A percentile compares a stretch with the other conserved stretches of the same genome.
These are phyloP conservation scores for Drosophila malerkotliana DNA, from an alignment of 1,140 invertebrate species.

Conservation along the genomic window DNA sequence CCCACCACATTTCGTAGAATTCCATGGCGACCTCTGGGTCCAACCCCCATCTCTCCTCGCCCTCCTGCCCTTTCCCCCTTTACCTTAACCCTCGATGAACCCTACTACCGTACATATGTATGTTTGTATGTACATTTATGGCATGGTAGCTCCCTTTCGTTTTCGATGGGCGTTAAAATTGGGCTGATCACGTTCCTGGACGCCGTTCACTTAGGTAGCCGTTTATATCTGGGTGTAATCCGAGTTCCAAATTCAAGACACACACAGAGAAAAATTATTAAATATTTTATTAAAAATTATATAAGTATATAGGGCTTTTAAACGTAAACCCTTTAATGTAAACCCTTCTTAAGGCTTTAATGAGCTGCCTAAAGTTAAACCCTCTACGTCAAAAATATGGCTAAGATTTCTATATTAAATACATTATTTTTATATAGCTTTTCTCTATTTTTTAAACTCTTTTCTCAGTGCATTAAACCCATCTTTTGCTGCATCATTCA, in stretches of 20 bases:
- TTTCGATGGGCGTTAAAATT: constrained; percentile 83
- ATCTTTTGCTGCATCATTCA: constrained; percentile 62
- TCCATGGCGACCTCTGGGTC: constrained; percentile 37
- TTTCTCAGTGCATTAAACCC: constrained; percentile 10
- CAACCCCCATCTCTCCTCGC: neutral
- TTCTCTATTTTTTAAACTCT: neutral
- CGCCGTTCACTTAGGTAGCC: constrained; percentile 80
- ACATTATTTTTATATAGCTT: neutral
- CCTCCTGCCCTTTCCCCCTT: neutral
- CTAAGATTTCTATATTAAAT: neutral
- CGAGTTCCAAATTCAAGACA: constrained; percentile 40
- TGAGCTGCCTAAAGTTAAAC: no score
- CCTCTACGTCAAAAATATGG: no score
- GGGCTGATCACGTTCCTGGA: constrained; percentile 82
- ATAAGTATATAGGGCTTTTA: no score
- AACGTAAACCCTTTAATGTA: no score
- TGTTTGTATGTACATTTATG: constrained; percentile 7
- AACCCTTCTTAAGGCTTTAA: no score
- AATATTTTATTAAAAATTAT: neutral
- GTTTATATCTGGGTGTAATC: constrained; percentile 77
- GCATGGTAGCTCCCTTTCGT: constrained; percentile 47
- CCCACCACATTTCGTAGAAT: constrained; percentile 80
- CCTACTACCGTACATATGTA: constrained; percentile 2
- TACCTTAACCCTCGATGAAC: constrained; percentile 3
- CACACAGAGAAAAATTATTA: neutral